Conservation (phyloP, 2,888 invertebrate genomes). For the Drosophila histrio region DNA sequence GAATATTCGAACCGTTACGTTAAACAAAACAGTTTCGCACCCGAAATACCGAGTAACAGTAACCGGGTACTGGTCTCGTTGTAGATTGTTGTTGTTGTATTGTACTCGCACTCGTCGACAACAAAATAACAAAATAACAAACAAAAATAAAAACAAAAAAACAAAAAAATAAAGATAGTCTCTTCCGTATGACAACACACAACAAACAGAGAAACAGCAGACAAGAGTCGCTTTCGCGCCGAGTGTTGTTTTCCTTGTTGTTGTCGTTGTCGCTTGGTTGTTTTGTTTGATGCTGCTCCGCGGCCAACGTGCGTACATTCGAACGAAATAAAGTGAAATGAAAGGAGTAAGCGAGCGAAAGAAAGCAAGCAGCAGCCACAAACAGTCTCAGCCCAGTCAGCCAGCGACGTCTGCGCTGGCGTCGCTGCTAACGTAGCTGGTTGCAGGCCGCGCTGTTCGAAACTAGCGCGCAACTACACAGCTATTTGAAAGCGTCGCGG, state of each 20-base stretch:
- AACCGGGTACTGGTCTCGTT: slow-evolving; percentile 18
- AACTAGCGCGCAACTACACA: slow-evolving; percentile 51
- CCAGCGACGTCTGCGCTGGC: slow-evolving; percentile 53
- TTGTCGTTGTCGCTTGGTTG: slow-evolving; percentile 34
- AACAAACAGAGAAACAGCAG: slow-evolving; percentile 54
- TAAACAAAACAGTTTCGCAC: slow-evolving; percentile 13
- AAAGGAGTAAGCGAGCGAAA: slow-evolving; percentile 84
- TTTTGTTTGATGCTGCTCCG: slow-evolving; percentile 75
- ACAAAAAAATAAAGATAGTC: slow-evolving; percentile 20
- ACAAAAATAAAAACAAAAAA: slow-evolving; percentile 11
- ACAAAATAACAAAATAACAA: slow-evolving; percentile 21
- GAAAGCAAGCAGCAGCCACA: slow-evolving; percentile 84
- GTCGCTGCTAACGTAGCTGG: slow-evolving; percentile 28
- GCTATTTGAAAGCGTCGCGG: slow-evolving; percentile 41
- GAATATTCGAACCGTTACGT: slow-evolving; percentile 33
- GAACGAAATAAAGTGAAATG: slow-evolving; percentile 85
- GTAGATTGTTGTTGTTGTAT: slow-evolving; percentile 4
- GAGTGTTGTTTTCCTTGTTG: slow-evolving; percentile 39
- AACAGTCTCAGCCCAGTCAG: slow-evolving; percentile 60
- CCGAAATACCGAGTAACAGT: slow-evolving; percentile 20
- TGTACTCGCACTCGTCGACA: slow-evolving; percentile 26
- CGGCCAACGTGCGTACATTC: slow-evolving; percentile 84
- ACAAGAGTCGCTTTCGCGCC: slow-evolving; percentile 60
- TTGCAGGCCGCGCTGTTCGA: slow-evolving; percentile 49
- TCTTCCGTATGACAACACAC: slow-evolving; percentile 57